phyloP scores from a whole-genome alignment of 2,113 vertebrate species.

The Labeo catla region DNA sequence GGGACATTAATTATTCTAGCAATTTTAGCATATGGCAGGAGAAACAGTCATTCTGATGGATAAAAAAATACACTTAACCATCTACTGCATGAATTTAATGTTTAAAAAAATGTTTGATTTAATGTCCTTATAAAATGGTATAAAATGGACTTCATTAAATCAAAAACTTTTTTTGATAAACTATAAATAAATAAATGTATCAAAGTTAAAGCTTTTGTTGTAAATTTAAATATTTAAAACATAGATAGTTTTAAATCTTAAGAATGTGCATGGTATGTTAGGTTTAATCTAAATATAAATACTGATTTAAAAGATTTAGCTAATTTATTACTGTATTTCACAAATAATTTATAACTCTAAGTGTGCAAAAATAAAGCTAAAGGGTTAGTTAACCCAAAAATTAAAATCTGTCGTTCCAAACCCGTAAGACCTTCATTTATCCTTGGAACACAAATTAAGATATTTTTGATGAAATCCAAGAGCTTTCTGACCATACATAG shows the following conservation, averaged over 20 bases:
- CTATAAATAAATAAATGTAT: not conserved
- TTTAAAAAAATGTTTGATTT: not conserved
- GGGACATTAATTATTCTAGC: slow-evolving; percentile 1
- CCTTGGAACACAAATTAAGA: no score
- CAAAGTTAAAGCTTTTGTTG: not conserved
- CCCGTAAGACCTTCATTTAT: no score
- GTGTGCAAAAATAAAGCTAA: not conserved
- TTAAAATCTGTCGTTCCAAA: no score
- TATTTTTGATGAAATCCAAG: no score
- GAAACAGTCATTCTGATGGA: not conserved
- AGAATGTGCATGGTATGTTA: no score
- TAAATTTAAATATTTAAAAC: not conserved
- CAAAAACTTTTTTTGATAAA: not conserved
- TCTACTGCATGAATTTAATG: not conserved
- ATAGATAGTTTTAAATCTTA: no score
- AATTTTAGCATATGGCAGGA: not conserved
- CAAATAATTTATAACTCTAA: not conserved
- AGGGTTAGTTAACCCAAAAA: no score
- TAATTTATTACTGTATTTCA: not conserved
- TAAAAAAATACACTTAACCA: not conserved
- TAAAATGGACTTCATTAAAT: not conserved
- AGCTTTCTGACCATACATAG: no score
- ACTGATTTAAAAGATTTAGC: no score
- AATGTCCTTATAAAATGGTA: no score
- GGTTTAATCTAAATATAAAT: no score